Evolutionary conservation across 2,888 invertebrate genomes (phyloP).

Genomic region (Ellobium chinense): DNA sequence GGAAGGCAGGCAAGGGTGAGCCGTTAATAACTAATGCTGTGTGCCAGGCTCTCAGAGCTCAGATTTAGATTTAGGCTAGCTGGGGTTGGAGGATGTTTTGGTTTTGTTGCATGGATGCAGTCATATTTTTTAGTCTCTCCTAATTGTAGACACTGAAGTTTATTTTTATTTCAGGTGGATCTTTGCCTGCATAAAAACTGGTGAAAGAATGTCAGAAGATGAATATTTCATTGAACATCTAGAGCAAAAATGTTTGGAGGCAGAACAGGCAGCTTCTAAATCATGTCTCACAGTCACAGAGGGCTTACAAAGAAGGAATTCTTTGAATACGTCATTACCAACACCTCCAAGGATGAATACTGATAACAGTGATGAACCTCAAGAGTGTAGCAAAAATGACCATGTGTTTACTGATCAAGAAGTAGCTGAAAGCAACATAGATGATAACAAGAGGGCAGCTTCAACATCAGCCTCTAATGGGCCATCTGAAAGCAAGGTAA

Average conservation of each 20-base stretch:
- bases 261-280: too few relatives aligned
- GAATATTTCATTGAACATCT: constrained; percentile 64
- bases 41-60: too few relatives aligned
- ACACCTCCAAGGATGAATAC: constrained; percentile 3
- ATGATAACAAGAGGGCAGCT: not conserved
- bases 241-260: constrained; percentile 16
- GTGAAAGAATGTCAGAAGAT: constrained; percentile 81
- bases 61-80: too few relatives aligned
- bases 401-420: not conserved
- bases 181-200: constrained; percentile 84
- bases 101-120: too few relatives aligned
- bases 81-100: too few relatives aligned
- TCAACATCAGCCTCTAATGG: not conserved
- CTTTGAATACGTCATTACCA: not conserved
- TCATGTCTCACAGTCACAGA: too few relatives aligned
- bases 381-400: not conserved
- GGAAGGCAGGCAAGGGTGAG: too few relatives aligned
- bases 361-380: not conserved
- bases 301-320: too few relatives aligned
- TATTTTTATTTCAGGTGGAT: constrained; percentile 83
- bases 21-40: too few relatives aligned
- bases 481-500: not conserved
- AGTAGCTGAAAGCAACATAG: not conserved
- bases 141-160: not conserved
- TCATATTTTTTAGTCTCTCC: not conserved